A percentile compares a stretch with the other conserved stretches of the same genome.
These are phyloP conservation scores for Eledona agricola DNA, from an alignment of 2,888 invertebrate species.

Conservation along the genomic window DNA sequence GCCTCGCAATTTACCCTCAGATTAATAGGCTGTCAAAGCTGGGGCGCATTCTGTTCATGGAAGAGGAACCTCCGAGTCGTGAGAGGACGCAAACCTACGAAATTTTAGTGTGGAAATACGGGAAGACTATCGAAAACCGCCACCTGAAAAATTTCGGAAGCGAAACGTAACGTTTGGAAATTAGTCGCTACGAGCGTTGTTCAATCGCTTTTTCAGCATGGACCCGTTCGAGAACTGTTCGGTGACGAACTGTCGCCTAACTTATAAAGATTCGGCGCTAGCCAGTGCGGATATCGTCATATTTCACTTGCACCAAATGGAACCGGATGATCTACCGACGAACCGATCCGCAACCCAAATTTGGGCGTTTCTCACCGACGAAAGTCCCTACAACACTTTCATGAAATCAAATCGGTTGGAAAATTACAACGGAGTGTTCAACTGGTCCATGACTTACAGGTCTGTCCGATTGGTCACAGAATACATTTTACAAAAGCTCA, in stretches of 20 bases:
- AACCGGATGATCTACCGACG: slow-evolving; percentile 65
- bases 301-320: slow-evolving; percentile 67
- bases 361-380: slow-evolving; percentile 77
- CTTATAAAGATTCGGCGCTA: slow-evolving; percentile 65
- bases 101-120: slow-evolving; percentile 71
- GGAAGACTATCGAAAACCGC: slow-evolving; percentile 65
- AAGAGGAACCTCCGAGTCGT: slow-evolving; percentile 52
- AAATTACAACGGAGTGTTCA: slow-evolving; percentile 70
- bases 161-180: too few relatives aligned
- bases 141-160: slow-evolving; percentile 66
- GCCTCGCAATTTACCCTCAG: too few relatives aligned
- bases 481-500: too few relatives aligned
- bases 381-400: slow-evolving; percentile 72
- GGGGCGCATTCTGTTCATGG: slow-evolving; percentile 60
- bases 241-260: slow-evolving; percentile 70
- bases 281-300: slow-evolving; percentile 71
- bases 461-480: too few relatives aligned
- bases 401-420: slow-evolving; percentile 57
- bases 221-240: slow-evolving; percentile 69
- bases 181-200: slow-evolving; percentile 35
- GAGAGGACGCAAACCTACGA: slow-evolving; percentile 59
- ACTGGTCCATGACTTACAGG: slow-evolving; percentile 77
- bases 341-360: slow-evolving; percentile 65
- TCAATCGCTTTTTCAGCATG: slow-evolving; percentile 56
- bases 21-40: slow-evolving; percentile 54